Percentiles rank a stretch among this genome's conserved stretches.
Evolutionary conservation across 2,888 invertebrate species (phyloP).

Genomic region (Diloba caeruleocephala): DNA sequence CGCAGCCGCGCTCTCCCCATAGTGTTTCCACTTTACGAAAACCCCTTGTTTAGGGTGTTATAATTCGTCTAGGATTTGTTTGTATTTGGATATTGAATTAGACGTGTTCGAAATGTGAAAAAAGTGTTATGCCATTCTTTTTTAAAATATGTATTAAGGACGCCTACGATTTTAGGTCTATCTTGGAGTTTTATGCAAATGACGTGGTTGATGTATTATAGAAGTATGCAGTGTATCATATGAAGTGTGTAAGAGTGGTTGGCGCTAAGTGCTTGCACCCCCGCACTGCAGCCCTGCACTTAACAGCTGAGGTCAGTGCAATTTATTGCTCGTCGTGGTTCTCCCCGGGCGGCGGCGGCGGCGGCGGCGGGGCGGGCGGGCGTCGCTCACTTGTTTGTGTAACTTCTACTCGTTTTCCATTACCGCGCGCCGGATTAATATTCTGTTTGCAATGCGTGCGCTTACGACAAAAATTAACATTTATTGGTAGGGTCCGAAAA

Average conservation of each 20-base stretch:
- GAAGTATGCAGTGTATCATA: slow-evolving; percentile 43
- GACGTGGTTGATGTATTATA: slow-evolving; percentile 37
- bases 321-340: slow-evolving; percentile 73
- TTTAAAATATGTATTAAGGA: background rate
- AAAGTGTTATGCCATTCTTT: background rate
- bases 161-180: background rate
- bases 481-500: slow-evolving; percentile 86
- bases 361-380: slow-evolving; percentile 52
- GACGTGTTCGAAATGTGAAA: slow-evolving; percentile 13
- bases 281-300: slow-evolving; percentile 52
- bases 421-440: slow-evolving; percentile 87
- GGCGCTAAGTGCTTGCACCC: slow-evolving; percentile 48
- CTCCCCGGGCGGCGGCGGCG: slow-evolving; percentile 58
- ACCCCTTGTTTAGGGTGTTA: slow-evolving; percentile 53
- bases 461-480: slow-evolving; percentile 88
- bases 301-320: slow-evolving; percentile 76
- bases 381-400: slow-evolving; percentile 82
- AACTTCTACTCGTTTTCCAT: slow-evolving; percentile 86
- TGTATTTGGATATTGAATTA: slow-evolving; percentile 46
- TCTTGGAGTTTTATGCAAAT: slow-evolving; percentile 30
- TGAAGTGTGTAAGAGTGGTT: slow-evolving; percentile 43
- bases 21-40: slow-evolving; percentile 53
- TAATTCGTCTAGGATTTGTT: slow-evolving; percentile 56
- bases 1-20: slow-evolving; percentile 49
- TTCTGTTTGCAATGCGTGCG: slow-evolving; percentile 87